Base-by-base conservation (phyloP, 92 coral and sea anemone species). In the Anthopleura xanthogrammica region DNA sequence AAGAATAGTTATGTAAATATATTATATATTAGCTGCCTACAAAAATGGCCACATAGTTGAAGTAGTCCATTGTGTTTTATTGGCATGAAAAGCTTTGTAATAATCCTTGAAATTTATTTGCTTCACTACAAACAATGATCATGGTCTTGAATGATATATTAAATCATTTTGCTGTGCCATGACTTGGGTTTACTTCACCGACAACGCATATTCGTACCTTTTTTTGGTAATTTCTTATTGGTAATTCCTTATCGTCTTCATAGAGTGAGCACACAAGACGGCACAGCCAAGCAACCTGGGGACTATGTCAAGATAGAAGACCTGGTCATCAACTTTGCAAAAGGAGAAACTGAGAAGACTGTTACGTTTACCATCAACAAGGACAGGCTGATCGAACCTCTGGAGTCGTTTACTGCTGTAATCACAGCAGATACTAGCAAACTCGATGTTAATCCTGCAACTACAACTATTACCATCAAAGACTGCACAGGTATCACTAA, bases 301-400 rank as follows among this genome's bases (percentile, higher is more conserved):
- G 84, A 80, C 55, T 80, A 80, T 75, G 23, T 22, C 36, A 75
- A 42, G 64, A 80, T 80, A 55, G 74, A 80, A 20, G 60, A 68
- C 29, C 77, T 66, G 4, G 84, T 80, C 10, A 70, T 80, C 41
- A 70, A 40, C 16, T 80, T 80, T 60, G 20, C 55, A 3, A 70
- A 80, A 23, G 77, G 29, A 36, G 84, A 80, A 52, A 80, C 84
- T 10, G 60, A 43, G 11, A 80, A 80, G 74, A 42, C 84, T 70
- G 84, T 80, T 11, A 80, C 77, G 13, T 80, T 80, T 41, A 80
- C 52, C 41, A 68, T 80, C 41, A 80, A 80, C 23, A 75, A 57
- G 22, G 84, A 80, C 74, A 70, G 58, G 2, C 60, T 24, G 3
- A 68, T 80, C 10, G 84, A 80, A 70, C 65, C 64, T 14, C 48